Conservation (phyloP, 2,888 invertebrate species). For the Auanema freiburgensis region DNA sequence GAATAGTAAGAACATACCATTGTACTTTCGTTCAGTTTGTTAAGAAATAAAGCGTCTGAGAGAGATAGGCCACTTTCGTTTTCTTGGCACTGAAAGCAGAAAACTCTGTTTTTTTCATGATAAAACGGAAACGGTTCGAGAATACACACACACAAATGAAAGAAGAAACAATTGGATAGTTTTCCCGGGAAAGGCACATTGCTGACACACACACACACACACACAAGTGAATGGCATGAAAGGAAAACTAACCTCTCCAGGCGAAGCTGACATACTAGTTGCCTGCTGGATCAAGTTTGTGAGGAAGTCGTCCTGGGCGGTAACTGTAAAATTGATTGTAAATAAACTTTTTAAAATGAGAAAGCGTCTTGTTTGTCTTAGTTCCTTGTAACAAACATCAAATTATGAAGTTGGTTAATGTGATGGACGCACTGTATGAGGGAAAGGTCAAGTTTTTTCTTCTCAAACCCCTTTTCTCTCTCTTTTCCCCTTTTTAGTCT, state of each 20-base stretch:
- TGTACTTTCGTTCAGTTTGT: conserved; percentile 27
- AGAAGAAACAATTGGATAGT: neutral
- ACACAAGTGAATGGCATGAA: neutral
- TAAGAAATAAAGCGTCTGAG: conserved; percentile 37
- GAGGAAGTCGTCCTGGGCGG: conserved; percentile 42
- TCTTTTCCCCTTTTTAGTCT: too few species aligned
- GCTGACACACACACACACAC: too few species aligned
- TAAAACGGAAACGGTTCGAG: conserved; percentile 15
- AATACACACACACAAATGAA: neutral
- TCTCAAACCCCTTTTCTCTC: too few species aligned
- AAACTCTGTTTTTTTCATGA: conserved; percentile 1
- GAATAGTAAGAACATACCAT: neutral
- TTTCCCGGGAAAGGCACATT: neutral
- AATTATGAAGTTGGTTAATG: too few species aligned
- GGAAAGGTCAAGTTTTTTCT: too few species aligned
- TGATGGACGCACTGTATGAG: too few species aligned
- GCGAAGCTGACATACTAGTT: conserved; percentile 31
- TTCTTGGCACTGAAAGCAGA: conserved; percentile 9
- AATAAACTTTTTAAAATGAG: too few species aligned
- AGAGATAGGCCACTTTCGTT: conserved; percentile 25
- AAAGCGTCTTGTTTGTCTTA: too few species aligned
- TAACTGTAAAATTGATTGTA: conserved; percentile 8
- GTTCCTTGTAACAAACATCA: too few species aligned
- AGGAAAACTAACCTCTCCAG: conserved; percentile 30
- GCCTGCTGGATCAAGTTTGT: conserved; percentile 43